Evolutionary conservation across 2,888 invertebrate genomes (phyloP).

Genomic region (Agrochola lychnidis): DNA sequence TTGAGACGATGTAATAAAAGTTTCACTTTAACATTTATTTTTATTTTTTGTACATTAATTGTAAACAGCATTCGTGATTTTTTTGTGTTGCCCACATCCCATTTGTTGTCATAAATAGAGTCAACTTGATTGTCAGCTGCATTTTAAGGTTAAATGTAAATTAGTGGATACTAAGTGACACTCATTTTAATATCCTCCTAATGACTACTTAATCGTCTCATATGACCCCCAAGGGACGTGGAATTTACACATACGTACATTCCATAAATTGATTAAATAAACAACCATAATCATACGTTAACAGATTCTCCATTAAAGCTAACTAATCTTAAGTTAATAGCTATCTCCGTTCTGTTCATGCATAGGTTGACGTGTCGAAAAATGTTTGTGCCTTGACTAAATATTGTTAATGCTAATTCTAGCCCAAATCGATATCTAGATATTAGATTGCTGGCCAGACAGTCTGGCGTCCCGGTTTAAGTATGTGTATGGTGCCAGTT

Average conservation of each 20-base stretch:
- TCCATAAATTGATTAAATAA: not conserved
- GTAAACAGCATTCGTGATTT: not conserved
- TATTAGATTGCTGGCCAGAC: slow-evolving; percentile 78
- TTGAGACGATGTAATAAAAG: too few relatives aligned
- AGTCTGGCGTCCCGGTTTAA: slow-evolving; percentile 75
- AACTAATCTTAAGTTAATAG: not conserved
- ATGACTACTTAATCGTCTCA: not conserved
- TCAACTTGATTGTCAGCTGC: not conserved
- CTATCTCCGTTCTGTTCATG: not conserved
- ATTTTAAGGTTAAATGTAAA: not conserved
- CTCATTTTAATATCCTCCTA: not conserved
- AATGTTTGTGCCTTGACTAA: not conserved
- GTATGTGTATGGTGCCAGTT: slow-evolving; percentile 57
- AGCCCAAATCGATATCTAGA: slow-evolving; percentile 79
- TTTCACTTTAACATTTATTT: too few relatives aligned
- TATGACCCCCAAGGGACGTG: slow-evolving; percentile 2
- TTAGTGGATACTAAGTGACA: not conserved
- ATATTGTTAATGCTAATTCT: slow-evolving; percentile 69
- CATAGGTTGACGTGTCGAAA: not conserved
- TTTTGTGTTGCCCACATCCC: not conserved
- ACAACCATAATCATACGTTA: not conserved
- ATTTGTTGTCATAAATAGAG: not conserved
- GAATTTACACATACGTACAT: not conserved
- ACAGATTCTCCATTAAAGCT: not conserved
- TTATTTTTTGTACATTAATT: not conserved